A percentile compares a stretch with the other conserved stretches of the same genome.
phyloP scores from a whole-genome alignment of 2,888 invertebrate genomes.

The Patella ulyssiponensis region DNA sequence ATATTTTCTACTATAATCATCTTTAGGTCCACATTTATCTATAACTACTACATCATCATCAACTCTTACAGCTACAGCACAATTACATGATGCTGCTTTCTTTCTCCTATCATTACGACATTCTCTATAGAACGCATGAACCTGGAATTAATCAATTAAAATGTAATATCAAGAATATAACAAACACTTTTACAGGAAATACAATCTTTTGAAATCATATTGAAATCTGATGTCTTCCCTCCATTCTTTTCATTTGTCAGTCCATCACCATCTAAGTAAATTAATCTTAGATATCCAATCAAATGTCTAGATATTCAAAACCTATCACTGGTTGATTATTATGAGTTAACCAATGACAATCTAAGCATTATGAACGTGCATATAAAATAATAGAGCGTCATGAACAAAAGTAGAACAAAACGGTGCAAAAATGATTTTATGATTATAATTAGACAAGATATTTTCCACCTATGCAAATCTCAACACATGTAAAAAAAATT shows the following conservation, averaged over 20 bases:
- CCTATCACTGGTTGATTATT: slow-evolving; percentile 38
- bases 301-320: slow-evolving; percentile 27
- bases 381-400: no score
- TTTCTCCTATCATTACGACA: slow-evolving; percentile 26
- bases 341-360: slow-evolving; percentile 36
- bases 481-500: no score
- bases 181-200: not conserved
- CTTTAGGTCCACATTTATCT: slow-evolving; percentile 36
- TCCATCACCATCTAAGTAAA: no score
- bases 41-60: slow-evolving; percentile 43
- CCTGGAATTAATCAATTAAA: slow-evolving; percentile 25
- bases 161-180: not conserved
- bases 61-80: slow-evolving; percentile 40
- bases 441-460: no score
- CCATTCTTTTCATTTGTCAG: no score
- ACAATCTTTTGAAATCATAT: slow-evolving; percentile 16
- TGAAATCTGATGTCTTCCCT: no score
- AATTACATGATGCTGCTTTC: slow-evolving; percentile 42
- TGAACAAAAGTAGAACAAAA: no score
- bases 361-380: no score
- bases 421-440: no score
- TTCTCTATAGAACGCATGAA: slow-evolving; percentile 40
- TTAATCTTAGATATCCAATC: no score
- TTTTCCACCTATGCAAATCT: no score
- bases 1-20: not conserved